Base-by-base conservation (phyloP, 2,113 vertebrate species). In the Nesogale talazaci region DNA sequence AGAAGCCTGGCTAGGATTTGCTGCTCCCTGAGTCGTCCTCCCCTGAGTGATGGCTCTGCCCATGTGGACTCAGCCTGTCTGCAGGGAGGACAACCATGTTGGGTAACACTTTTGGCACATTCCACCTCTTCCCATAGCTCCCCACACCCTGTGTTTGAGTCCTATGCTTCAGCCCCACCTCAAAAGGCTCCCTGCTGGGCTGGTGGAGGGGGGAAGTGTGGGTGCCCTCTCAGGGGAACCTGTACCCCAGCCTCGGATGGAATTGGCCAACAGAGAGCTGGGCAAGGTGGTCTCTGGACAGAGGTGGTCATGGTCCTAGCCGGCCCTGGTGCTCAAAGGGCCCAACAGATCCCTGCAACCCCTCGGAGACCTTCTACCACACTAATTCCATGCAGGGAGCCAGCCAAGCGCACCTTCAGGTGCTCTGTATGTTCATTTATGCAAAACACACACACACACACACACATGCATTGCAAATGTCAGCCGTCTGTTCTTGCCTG, bases 111-210 rank as follows among this genome's bases (percentile, higher is more conserved):
- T n/a, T n/a, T 10, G 38, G 40, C 22, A 25, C 1, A 14, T 42
- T 36, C 46, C 17, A 77, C 57, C 23, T 81, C 82, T 76, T 40
- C 85, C 11, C 6, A 69, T 19, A 52, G 83, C 67, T n/a, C 72
- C 65, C 20, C 27, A 7, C 46, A n/a, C n/a, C n/a, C n/a, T n/a
- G n/a, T n/a, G n/a, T n/a, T n/a, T n/a, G n/a, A n/a, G 61, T 83
- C 40, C 6, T 36, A 36, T 59, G n/a, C 76, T 29, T 19, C 9
- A 65, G 38, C 52, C 83, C 46, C 46, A 94, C 52, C 79, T 88
- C 90, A 86, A 93, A 94, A 81, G 94, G 12, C 29, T 57, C 40
- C 82, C 65, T 79, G 85, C 5, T 22, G 63, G 25, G 69, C 5
- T 22, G 63, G 25, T 69, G 42, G 25, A 78, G 40, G 42, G 79